Percentiles rank a stretch among this genome's conserved stretches.
These are phyloP conservation scores for Stenurella melanura DNA, from an alignment of 2,888 invertebrate genomes.

Conservation along the genomic window DNA sequence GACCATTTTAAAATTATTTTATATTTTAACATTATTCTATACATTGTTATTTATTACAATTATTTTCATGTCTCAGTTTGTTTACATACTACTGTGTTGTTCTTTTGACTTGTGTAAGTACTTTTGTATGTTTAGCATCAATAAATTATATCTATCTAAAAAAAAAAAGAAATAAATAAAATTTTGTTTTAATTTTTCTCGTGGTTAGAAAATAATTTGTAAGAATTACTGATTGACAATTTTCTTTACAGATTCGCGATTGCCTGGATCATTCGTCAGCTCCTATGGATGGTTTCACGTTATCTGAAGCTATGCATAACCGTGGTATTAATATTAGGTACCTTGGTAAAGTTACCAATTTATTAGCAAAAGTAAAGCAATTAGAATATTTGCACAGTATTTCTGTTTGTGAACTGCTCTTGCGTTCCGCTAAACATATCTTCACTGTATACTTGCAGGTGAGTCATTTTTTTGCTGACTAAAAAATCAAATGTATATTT, in stretches of 20 bases:
- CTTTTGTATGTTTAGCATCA: too few relatives aligned
- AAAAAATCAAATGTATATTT: not conserved
- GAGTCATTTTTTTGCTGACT: not conserved
- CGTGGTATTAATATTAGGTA: slow-evolving; percentile 98
- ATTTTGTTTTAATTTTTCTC: too few relatives aligned
- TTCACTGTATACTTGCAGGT: slow-evolving; percentile 94
- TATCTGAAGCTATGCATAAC: slow-evolving; percentile 95
- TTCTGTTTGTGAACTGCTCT: slow-evolving; percentile 91
- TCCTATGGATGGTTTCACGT: slow-evolving; percentile 95
- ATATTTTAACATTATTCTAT: too few relatives aligned
- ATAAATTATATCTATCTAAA: too few relatives aligned
- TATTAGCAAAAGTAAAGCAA: slow-evolving; percentile 85
- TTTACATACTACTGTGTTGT: too few relatives aligned
- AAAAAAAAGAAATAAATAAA: too few relatives aligned
- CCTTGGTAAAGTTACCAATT: slow-evolving; percentile 91
- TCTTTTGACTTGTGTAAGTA: too few relatives aligned
- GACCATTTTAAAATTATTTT: too few relatives aligned
- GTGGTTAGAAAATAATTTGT: too few relatives aligned
- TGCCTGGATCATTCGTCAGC: slow-evolving; percentile 93
- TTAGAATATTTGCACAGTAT: slow-evolving; percentile 93
- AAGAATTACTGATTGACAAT: not conserved
- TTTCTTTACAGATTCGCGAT: slow-evolving; percentile 83
- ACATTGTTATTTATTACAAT: too few relatives aligned
- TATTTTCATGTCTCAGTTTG: too few relatives aligned
- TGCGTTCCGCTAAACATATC: slow-evolving; percentile 94